A percentile compares a stretch with the other conserved stretches of the same genome.
phyloP scores from a whole-genome alignment of 1,140 invertebrate species.

The Vanessa tameamea region DNA sequence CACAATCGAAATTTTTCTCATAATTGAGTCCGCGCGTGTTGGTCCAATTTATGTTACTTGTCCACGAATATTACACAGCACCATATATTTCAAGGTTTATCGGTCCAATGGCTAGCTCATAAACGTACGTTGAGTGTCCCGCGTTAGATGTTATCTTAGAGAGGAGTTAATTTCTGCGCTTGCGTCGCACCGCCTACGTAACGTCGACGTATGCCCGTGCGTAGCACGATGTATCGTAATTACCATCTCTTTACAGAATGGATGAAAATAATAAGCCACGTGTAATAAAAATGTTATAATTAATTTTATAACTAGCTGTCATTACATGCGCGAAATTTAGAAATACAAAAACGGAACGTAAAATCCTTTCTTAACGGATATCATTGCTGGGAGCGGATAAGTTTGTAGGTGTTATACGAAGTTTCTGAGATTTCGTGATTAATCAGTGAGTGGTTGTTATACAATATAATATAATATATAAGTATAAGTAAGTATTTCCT shows the following conservation, averaged over 20 bases:
- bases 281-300: constrained; percentile 31
- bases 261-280: constrained; percentile 47
- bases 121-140: constrained; percentile 5
- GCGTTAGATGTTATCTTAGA: constrained; percentile 36
- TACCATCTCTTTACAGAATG: constrained; percentile 51
- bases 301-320: constrained; percentile 17
- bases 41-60: constrained; percentile 21
- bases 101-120: constrained; percentile 6
- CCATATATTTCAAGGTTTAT: constrained; percentile 7
- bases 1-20: background rate
- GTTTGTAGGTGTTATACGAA: no score
- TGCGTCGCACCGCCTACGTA: constrained; percentile 46
- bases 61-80: constrained; percentile 19
- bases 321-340: background rate
- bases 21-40: constrained; percentile 7
- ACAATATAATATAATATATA: no score
- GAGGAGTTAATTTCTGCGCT: constrained; percentile 48
- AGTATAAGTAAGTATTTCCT: no score
- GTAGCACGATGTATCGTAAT: constrained; percentile 46
- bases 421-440: no score
- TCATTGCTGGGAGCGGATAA: no score
- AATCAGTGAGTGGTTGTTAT: no score
- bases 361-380: no score
- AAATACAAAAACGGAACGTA: no score
- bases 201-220: constrained; percentile 42